Conservation (phyloP, 2,113 vertebrate genomes). For the Miniopterus natalensis region DNA sequence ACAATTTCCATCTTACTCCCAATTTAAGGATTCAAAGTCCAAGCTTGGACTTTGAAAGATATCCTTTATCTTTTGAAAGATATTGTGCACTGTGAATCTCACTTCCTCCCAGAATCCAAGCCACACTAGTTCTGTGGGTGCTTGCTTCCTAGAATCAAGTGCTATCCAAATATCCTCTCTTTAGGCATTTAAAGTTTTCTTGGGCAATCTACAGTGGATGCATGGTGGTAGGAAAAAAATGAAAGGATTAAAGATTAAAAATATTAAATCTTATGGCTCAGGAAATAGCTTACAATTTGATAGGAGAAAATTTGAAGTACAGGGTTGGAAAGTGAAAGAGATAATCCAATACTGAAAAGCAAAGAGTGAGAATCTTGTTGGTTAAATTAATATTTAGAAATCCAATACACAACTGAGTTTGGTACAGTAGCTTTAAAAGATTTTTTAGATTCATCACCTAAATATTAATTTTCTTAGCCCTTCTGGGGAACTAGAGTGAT, state of each 20-base stretch:
- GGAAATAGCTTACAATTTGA: not conserved
- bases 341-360: not conserved
- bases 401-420: conserved; percentile 15
- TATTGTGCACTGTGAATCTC: conserved; percentile 22
- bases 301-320: conserved; percentile 25
- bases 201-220: not conserved
- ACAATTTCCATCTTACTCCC: conserved; percentile 17
- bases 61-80: conserved; percentile 53
- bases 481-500: conserved; percentile 52
- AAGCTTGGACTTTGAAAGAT: conserved; percentile 47
- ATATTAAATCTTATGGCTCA: conserved; percentile 55
- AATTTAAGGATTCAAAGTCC: not conserved
- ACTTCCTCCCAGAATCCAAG: conserved; percentile 54
- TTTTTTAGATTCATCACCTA: conserved; percentile 66
- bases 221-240: not conserved
- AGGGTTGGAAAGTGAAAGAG: not conserved
- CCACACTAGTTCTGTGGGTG: conserved; percentile 6
- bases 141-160: conserved; percentile 42
- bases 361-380: not conserved
- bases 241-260: conserved; percentile 47
- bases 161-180: conserved; percentile 18
- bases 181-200: conserved; percentile 67
- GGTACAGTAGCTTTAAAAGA: conserved; percentile 6
- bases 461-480: conserved; percentile 74
- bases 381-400: conserved; percentile 67